Evolutionary conservation across 2,113 vertebrate genomes (phyloP).

Genomic region (Phylloscopus whistleri): DNA sequence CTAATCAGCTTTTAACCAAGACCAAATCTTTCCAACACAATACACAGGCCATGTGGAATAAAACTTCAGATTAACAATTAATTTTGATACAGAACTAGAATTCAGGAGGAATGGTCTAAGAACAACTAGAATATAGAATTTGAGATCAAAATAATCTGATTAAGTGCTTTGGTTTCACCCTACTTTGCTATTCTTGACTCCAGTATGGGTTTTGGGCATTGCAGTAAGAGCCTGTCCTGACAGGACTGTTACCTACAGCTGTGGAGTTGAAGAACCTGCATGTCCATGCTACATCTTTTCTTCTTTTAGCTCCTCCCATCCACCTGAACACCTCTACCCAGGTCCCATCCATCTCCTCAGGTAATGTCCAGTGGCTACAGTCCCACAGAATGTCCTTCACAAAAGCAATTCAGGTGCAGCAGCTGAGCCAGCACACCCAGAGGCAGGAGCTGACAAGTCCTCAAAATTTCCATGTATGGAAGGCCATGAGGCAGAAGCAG

Average conservation of each 20-base stretch:
- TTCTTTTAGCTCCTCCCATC: not conserved
- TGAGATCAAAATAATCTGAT: not conserved
- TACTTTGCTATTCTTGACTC: not conserved
- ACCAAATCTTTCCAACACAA: not conserved
- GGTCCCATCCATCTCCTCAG: not conserved
- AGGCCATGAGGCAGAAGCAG: not conserved
- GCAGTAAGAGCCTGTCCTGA: not conserved
- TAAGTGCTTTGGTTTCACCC: not conserved
- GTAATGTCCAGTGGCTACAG: not conserved
- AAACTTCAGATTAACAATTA: not conserved
- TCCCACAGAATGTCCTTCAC: not conserved
- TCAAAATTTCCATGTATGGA: not conserved
- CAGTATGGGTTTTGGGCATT: not conserved
- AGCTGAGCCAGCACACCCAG: not conserved
- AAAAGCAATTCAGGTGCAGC: not conserved
- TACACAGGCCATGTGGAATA: not conserved
- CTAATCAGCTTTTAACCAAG: not conserved
- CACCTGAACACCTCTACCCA: not conserved
- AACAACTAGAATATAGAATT: not conserved
- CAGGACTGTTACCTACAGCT: not conserved
- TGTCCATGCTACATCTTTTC: not conserved
- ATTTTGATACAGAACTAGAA: not conserved
- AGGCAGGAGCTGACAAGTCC: not conserved
- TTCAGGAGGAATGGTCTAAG: not conserved
- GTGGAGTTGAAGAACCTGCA: not conserved